Evolutionary conservation across 2,888 invertebrate species (phyloP), one percentile per base, ranked within the genome.

Genomic region (Eurytoma californica): DNA sequence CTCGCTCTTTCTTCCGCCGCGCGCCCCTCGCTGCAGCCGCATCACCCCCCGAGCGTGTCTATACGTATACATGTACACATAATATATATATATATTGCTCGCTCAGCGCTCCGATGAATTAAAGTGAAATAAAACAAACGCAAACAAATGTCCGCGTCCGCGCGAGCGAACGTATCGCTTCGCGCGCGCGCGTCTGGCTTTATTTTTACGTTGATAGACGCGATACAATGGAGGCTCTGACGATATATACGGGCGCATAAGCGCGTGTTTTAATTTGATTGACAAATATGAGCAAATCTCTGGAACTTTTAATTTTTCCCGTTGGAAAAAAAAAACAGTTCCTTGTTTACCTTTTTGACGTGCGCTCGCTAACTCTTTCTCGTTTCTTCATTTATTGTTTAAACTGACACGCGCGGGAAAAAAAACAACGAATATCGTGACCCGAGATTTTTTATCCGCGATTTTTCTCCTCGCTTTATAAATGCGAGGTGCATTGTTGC

Each of bases 231-330:
- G 30, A 28, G 3, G 49, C 65, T 24, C 16, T n/a, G 39, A 18
- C 18, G n/a, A 55, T 68, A 28, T 60, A 63, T 72, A 61, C 60
- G 53, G 14, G 66, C 20, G 53, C 39, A 47, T 39, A 57, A 65
- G 53, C 20, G 55, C 61, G 65, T 63, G 24, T 57, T 79, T 65
- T 79, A 65, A 74, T 79, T 79, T 74, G 69, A 79, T 66, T 74
- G 79, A 66, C 79, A 65, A 67, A 61, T 55, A 61, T 18, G 63
- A 63, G 69, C 58, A 49, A 73, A 68, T 72, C 24, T 14, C 39
- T 30, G 28, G 14, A 39, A 39, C 39, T 39, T 39, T 39, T 39
- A 39, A 39, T 39, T 39, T 39, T 7, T 39, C 39, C 9, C 9
- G 39, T 39, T 39, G 39, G 39, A 39, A 39, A 39, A 39, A 39